Evolutionary conservation across 2,888 invertebrate genomes (phyloP), one percentile per base, ranked within the genome.

Genomic region (Macrosiphum euphorbiae): DNA sequence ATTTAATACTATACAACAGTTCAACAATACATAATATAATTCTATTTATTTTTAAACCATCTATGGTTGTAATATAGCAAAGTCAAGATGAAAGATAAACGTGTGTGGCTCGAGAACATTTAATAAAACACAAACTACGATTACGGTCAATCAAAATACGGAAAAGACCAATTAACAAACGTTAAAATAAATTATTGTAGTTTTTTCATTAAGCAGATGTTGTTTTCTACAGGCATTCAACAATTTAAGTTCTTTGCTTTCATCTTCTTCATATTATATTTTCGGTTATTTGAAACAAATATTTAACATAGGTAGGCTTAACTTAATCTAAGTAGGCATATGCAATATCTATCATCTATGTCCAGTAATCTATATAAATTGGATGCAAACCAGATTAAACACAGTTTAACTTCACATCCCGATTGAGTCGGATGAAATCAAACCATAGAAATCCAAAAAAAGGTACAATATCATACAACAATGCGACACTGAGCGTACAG

Each of bases 91-190:
- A n/a, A 85, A 85, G 28, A 44, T 91, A 24, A 91, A 13, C 58
- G 58, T 91, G 85, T 86, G 52, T 91, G 85, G 91, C 24, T n/a
- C 13, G 47, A 91, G 47, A 58, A 52, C 91, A 24, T 91, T 58
- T 91, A 86, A 91, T 91, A 86, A 91, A 58, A 58, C 47, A 58
- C 28, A 86, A 86, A 84, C 41, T 52, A 55, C 44, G 47, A n/a
- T 26, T 58, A n/a, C 85, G n/a, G 55, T 85, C 58, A 86, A 86
- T 86, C 86, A 47, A 8, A 91, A 78, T 58, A 91, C 86, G 92
- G 92, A 92, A 92, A 92, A 92, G 86, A 61, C 92, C 92, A 92
- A 92, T 92, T 87, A 92, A 87, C 58, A 61, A 92, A 92, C 47
- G 61, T 87, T 47, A 24, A 87, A 61, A 50, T 86, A 47, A 58